These are phyloP conservation scores for Peribatodes rhomboidaria DNA, from an alignment of 2,888 invertebrate species.

Conservation along the genomic window DNA sequence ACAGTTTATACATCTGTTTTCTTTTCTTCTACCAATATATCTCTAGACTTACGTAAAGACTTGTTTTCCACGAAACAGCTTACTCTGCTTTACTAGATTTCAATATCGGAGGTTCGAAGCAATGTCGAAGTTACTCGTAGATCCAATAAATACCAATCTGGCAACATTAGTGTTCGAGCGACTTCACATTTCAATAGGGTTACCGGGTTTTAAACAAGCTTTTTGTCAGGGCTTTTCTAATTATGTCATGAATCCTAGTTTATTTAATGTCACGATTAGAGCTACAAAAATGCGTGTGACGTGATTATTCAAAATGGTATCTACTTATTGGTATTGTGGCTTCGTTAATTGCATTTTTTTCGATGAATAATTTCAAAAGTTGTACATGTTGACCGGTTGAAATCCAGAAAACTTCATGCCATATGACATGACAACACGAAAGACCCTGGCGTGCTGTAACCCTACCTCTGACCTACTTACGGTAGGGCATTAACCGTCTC, in stretches of 20 bases:
- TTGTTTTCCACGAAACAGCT: not conserved
- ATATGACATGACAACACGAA: not conserved
- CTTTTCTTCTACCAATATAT: not conserved
- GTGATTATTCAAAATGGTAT: too few relatives aligned
- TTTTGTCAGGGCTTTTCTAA: too few relatives aligned
- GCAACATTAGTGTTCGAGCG: not conserved
- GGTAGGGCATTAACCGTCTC: constrained; percentile 26
- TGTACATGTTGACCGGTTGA: too few relatives aligned
- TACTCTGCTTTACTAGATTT: not conserved
- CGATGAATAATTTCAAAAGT: too few relatives aligned
- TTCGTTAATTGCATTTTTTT: too few relatives aligned
- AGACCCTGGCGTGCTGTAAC: not conserved
- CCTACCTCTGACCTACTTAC: constrained; percentile 24
- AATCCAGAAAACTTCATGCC: too few relatives aligned
- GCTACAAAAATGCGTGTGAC: too few relatives aligned
- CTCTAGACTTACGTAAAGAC: not conserved
- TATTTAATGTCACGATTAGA: too few relatives aligned
- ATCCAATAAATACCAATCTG: not conserved
- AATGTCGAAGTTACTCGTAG: not conserved
- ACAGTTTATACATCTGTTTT: not conserved
- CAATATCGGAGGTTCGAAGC: not conserved
- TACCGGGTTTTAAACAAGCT: not conserved
- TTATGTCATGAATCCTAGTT: too few relatives aligned
- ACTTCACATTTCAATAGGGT: not conserved
- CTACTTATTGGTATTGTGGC: too few relatives aligned